phyloP scores from a whole-genome alignment of 2,888 invertebrate species.

The Agonopterix heracliana region DNA sequence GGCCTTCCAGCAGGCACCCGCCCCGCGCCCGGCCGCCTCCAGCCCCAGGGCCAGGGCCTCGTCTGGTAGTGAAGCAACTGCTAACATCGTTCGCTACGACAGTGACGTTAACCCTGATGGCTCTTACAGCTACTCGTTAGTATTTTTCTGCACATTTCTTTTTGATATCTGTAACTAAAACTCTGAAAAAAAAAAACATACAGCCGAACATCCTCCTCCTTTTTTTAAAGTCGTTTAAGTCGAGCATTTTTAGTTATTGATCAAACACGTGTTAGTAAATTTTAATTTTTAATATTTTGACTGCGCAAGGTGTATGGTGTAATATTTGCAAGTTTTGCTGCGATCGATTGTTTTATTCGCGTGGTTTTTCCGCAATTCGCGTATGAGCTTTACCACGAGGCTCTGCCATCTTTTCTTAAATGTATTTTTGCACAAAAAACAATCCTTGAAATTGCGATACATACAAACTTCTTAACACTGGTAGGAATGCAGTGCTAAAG shows the following conservation, averaged over 20 bases:
- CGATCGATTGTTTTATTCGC: too few relatives aligned
- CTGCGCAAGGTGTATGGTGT: too few relatives aligned
- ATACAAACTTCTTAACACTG: too few relatives aligned
- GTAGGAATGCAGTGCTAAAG: too few relatives aligned
- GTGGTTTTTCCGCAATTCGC: too few relatives aligned
- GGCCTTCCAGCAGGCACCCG: slow-evolving; percentile 16
- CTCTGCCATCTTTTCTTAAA: too few relatives aligned
- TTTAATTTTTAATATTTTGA: too few relatives aligned
- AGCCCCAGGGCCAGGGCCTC: slow-evolving; percentile 7
- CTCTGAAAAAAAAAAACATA: background rate
- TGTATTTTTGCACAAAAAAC: too few relatives aligned
- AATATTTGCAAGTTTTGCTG: too few relatives aligned
- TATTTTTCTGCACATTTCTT: slow-evolving; percentile 8
- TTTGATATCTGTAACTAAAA: background rate
- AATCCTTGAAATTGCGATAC: too few relatives aligned
- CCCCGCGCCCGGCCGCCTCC: slow-evolving; percentile 1
- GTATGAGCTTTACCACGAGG: too few relatives aligned
- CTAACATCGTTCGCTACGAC: slow-evolving; percentile 48
- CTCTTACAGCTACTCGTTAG: slow-evolving; percentile 66
- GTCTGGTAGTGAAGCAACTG: slow-evolving; percentile 29
- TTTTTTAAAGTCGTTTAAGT: background rate
- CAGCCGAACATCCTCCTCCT: background rate
- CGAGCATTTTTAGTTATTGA: background rate
- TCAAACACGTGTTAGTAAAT: too few relatives aligned
- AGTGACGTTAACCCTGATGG: slow-evolving; percentile 64